Conservation (phyloP, 2,797 vertebrate genomes). For the Lerista edwardsae region DNA sequence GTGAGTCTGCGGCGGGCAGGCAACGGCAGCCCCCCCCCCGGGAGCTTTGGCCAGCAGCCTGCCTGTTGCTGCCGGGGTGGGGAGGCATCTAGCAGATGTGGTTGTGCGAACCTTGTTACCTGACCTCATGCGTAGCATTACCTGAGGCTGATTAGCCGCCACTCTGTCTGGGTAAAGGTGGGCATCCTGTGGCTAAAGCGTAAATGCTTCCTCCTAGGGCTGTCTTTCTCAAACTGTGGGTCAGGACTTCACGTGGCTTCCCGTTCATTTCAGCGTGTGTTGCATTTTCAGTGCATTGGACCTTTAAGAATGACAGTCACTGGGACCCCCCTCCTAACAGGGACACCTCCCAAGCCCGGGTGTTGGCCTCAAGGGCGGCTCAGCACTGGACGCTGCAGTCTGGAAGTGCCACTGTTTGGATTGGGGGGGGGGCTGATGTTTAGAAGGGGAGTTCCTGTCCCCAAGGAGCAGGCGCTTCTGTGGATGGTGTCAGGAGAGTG, state of each 20-base stretch:
- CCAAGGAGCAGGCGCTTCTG: background rate
- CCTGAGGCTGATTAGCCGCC: too few species aligned
- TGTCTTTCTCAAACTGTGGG: too few species aligned
- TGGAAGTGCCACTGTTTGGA: too few species aligned
- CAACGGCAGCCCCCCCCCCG: background rate
- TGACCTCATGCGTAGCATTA: too few species aligned
- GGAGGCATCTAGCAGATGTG: background rate
- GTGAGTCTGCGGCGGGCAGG: slow-evolving; percentile 67
- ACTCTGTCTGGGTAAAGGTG: background rate
- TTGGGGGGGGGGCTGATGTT: background rate
- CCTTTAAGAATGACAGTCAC: too few species aligned
- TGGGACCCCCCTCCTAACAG: too few species aligned
- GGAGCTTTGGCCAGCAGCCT: background rate
- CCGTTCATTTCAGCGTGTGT: too few species aligned
- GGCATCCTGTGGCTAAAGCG: background rate
- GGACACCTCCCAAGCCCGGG: too few species aligned
- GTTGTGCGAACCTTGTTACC: background rate
- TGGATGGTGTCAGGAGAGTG: background rate
- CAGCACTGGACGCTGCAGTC: too few species aligned
- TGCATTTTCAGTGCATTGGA: too few species aligned
- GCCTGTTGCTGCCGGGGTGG: background rate
- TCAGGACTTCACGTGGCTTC: too few species aligned
- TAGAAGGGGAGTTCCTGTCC: background rate
- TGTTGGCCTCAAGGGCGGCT: background rate
- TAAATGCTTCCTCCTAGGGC: too few species aligned